phyloP scores from a whole-genome alignment of 2,797 vertebrate genomes.

The Sebastes minor region DNA sequence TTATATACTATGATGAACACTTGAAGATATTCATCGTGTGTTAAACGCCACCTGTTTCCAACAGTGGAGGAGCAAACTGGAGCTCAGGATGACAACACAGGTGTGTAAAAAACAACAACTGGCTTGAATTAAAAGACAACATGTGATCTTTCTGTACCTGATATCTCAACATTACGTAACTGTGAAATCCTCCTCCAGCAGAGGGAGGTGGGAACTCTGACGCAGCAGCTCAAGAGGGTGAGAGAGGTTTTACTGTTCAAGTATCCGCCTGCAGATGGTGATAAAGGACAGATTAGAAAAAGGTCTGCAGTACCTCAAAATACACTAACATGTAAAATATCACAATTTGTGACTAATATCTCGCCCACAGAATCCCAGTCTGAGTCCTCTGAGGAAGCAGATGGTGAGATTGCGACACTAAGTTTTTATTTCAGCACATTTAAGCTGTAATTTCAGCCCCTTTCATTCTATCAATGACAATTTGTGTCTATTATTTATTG shows the following conservation, averaged over 20 bases:
- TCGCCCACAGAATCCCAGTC: conserved; percentile 53
- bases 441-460: background rate
- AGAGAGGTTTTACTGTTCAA: conserved; percentile 35
- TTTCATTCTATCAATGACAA: background rate
- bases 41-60: background rate
- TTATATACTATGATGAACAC: background rate
- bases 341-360: background rate
- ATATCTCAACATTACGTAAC: conserved; percentile 25
- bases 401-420: conserved; percentile 47
- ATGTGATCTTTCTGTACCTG: conserved; percentile 7
- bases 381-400: conserved; percentile 63
- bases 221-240: conserved; percentile 47
- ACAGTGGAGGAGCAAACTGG: conserved; percentile 47
- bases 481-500: background rate
- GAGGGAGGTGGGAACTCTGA: conserved; percentile 48
- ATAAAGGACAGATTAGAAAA: conserved; percentile 1
- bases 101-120: conserved; percentile 38
- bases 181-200: conserved; percentile 49
- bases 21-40: no score
- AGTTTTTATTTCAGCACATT: background rate
- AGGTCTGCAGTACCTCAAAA: background rate
- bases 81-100: conserved; percentile 24
- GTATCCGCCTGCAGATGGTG: conserved; percentile 48
- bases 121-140: background rate
- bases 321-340: background rate